Evolutionary conservation across 2,113 vertebrate genomes (phyloP).

Genomic region (Nanorana parkeri): DNA sequence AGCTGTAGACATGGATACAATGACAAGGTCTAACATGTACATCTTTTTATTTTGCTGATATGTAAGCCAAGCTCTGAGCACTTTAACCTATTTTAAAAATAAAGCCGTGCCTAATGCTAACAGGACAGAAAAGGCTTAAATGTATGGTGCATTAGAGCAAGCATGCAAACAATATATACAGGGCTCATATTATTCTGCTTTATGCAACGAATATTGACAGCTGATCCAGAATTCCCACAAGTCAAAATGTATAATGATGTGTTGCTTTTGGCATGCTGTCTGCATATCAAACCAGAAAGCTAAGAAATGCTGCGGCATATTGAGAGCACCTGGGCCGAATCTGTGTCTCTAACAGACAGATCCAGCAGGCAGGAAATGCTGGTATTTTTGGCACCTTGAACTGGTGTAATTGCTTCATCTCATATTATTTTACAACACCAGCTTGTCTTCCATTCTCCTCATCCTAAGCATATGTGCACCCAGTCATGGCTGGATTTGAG

Average conservation of each 20-base stretch:
- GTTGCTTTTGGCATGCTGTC: constrained; percentile 64
- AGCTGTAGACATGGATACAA: too few species aligned
- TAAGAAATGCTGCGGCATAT: constrained; percentile 61
- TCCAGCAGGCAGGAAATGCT: constrained; percentile 42
- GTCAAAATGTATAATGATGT: constrained; percentile 58
- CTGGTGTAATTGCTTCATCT: constrained; percentile 48
- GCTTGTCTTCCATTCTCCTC: background rate
- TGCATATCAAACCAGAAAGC: constrained; percentile 64
- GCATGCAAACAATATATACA: background rate
- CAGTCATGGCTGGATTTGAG: background rate
- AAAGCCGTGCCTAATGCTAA: too few species aligned
- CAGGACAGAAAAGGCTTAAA: too few species aligned
- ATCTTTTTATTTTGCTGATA: too few species aligned
- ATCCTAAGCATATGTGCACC: constrained; percentile 17
- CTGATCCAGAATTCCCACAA: constrained; percentile 61
- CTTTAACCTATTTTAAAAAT: too few species aligned
- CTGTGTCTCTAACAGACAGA: constrained; percentile 41
- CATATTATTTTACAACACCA: constrained; percentile 35
- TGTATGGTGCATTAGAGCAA: too few species aligned
- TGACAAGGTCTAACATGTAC: too few species aligned
- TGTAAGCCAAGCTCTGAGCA: too few species aligned
- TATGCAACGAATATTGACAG: constrained; percentile 58
- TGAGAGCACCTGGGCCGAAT: constrained; percentile 59
- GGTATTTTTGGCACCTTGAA: constrained; percentile 56
- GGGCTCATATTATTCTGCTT: background rate